These are phyloP conservation scores for Poecilia picta DNA, from an alignment of 2,797 vertebrate species.

Conservation along the genomic window DNA sequence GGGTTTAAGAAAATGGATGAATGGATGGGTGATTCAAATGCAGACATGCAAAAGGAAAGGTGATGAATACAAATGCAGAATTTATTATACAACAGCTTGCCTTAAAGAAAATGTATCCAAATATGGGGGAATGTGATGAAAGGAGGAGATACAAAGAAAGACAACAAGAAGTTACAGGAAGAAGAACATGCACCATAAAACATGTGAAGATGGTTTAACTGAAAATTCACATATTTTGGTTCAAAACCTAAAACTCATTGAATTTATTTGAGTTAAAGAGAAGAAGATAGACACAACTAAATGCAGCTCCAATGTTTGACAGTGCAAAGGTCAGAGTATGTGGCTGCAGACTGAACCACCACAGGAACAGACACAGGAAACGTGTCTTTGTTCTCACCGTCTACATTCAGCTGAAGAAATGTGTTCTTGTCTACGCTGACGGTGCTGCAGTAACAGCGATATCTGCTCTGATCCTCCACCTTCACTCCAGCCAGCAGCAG, in stretches of 20 bases:
- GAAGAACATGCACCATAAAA: neutral
- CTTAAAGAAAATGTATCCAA: neutral
- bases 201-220: no score
- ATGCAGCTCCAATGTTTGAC: neutral
- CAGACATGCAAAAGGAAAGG: neutral
- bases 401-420: conserved; percentile 37
- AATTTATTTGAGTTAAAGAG: no score
- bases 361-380: neutral
- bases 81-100: neutral
- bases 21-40: no score
- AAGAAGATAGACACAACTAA: no score
- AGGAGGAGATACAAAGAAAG: neutral
- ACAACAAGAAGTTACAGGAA: neutral
- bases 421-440: rapidly evolving
- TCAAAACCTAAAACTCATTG: no score
- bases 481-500: conserved; percentile 66
- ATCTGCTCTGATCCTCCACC: conserved; percentile 68
- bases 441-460: conserved; percentile 76
- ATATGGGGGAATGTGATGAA: neutral
- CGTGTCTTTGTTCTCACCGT: conserved; percentile 56
- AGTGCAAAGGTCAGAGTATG: neutral
- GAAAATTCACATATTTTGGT: no score
- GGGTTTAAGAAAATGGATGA: no score
- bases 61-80: neutral
- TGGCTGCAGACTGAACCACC: neutral